A percentile compares a stretch with the other conserved stretches of the same genome.
Conservation (phyloP, 2,113 vertebrate species). For the Motacilla alba region DNA sequence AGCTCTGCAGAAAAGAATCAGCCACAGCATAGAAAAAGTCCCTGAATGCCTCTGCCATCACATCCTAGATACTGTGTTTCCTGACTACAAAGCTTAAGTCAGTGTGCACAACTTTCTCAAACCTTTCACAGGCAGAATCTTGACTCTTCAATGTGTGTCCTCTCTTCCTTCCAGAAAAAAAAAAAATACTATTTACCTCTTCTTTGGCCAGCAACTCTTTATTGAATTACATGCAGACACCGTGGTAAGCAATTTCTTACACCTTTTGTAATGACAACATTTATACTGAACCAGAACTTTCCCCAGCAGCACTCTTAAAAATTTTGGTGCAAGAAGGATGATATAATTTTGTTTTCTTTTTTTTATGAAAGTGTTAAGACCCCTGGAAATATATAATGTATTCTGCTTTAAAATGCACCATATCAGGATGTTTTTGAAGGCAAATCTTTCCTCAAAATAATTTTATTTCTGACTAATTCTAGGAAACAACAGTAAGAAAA, state of each 20-base stretch:
- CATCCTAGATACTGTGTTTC: background rate
- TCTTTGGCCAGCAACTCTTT: background rate
- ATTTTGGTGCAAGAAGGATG: background rate
- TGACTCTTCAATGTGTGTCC: background rate
- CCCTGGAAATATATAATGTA: background rate
- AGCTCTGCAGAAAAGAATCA: background rate
- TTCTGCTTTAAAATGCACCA: conserved; percentile 8
- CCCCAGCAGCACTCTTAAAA: background rate
- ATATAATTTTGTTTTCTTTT: background rate
- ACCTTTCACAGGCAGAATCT: background rate
- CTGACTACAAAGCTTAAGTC: background rate
- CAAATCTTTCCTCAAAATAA: background rate
- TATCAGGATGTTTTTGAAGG: background rate
- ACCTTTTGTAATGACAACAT: background rate
- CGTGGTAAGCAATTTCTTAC: background rate
- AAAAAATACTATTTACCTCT: background rate
- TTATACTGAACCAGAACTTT: background rate
- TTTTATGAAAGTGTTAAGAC: background rate
- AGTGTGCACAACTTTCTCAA: background rate
- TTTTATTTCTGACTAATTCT: background rate
- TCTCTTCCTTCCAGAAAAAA: background rate
- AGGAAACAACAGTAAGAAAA: background rate
- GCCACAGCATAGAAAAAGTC: background rate
- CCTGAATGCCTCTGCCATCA: background rate
- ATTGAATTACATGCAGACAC: background rate